These are phyloP conservation scores for Slavum lentiscoides DNA, from an alignment of 2,888 invertebrate genomes.

Conservation along the genomic window DNA sequence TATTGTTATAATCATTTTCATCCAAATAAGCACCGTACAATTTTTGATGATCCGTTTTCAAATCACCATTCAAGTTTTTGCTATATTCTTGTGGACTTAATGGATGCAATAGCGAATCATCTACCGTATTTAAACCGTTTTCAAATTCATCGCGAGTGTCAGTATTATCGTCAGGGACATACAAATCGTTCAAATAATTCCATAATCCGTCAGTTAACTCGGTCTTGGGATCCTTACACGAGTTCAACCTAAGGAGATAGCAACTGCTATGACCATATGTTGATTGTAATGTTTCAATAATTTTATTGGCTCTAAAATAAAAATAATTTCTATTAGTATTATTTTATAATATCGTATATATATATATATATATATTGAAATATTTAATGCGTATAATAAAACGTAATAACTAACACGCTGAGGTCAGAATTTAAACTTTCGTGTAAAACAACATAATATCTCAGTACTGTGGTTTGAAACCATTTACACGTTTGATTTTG, in stretches of 20 bases:
- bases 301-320: slow-evolving; percentile 74
- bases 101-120: slow-evolving; percentile 67
- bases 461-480: slow-evolving; percentile 56
- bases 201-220: slow-evolving; percentile 10
- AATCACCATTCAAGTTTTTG: slow-evolving; percentile 53
- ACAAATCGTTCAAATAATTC: slow-evolving; percentile 34
- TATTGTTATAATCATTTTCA: slow-evolving; percentile 57
- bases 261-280: slow-evolving; percentile 86
- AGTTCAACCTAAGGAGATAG: slow-evolving; percentile 88
- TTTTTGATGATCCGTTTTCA: slow-evolving; percentile 61
- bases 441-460: slow-evolving; percentile 57
- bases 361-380: neutral
- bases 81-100: slow-evolving; percentile 65
- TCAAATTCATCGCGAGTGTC: slow-evolving; percentile 64
- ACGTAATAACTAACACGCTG: slow-evolving; percentile 25
- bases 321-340: slow-evolving; percentile 2
- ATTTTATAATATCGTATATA: neutral
- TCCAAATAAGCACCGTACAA: slow-evolving; percentile 60
- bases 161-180: slow-evolving; percentile 61
- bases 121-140: slow-evolving; percentile 60
- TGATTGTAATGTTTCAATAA: slow-evolving; percentile 82
- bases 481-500: slow-evolving; percentile 67
- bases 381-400: neutral
- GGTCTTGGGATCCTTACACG: slow-evolving; percentile 62
- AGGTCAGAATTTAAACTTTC: slow-evolving; percentile 56